phyloP scores from a whole-genome alignment of 2,888 invertebrate genomes.

The Hirudinaria manillensis region DNA sequence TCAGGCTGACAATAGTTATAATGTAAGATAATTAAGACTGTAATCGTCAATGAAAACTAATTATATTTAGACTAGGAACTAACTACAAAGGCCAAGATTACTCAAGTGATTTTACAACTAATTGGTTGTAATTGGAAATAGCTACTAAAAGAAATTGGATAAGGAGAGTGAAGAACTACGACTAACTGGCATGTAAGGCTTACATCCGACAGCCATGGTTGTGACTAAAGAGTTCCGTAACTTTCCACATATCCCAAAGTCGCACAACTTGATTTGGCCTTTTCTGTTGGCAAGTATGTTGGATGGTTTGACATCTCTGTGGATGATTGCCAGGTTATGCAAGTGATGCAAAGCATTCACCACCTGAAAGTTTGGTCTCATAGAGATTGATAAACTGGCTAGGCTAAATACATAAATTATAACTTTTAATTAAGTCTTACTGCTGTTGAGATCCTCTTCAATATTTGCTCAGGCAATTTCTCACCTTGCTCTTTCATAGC shows the following conservation, averaged over 20 bases:
- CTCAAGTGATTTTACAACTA: too few relatives aligned
- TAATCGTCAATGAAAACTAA: too few relatives aligned
- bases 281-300: constrained; percentile 23
- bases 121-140: neutral
- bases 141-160: neutral
- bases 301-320: constrained; percentile 29
- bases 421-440: neutral
- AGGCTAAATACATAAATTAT: too few relatives aligned
- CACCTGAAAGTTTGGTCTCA: neutral
- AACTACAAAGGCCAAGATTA: too few relatives aligned
- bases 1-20: constrained; percentile 19
- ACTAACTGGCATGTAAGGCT: constrained; percentile 30
- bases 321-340: constrained; percentile 24
- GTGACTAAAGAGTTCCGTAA: constrained; percentile 26
- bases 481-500: constrained; percentile 19
- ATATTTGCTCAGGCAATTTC: constrained; percentile 24
- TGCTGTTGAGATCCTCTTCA: constrained; percentile 15
- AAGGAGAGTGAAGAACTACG: neutral
- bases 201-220: constrained; percentile 26
- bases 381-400: neutral
- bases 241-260: constrained; percentile 28
- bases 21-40: neutral
- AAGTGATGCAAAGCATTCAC: constrained; percentile 27
- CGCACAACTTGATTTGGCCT: constrained; percentile 27
- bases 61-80: too few relatives aligned